Conservation (phyloP, 2,888 invertebrate genomes). For the Emmelina monodactyla region DNA sequence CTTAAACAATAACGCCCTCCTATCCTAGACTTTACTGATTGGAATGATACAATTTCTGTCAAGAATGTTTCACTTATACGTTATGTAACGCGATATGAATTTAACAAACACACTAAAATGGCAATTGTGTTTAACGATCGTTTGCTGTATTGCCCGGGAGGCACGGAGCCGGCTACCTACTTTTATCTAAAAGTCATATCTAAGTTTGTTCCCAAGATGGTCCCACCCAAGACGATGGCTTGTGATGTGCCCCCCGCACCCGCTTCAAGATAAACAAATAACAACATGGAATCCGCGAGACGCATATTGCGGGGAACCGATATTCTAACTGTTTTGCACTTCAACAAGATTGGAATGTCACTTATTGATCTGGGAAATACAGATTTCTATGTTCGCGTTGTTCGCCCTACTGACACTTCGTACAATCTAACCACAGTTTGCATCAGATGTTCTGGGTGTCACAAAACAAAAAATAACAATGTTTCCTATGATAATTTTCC, state of each 20-base stretch:
- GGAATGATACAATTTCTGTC: slow-evolving; percentile 61
- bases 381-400: too few relatives aligned
- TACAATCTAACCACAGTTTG: too few relatives aligned
- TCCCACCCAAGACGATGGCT: slow-evolving; percentile 67
- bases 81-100: too few relatives aligned
- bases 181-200: slow-evolving; percentile 54
- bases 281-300: background rate
- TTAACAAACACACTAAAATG: too few relatives aligned
- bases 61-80: slow-evolving; percentile 54
- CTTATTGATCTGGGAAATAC: slow-evolving; percentile 46
- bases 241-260: slow-evolving; percentile 42
- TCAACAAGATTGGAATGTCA: slow-evolving; percentile 66
- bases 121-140: slow-evolving; percentile 19
- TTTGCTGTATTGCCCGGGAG: slow-evolving; percentile 42
- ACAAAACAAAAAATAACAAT: slow-evolving; percentile 29
- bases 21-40: slow-evolving; percentile 61
- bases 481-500: slow-evolving; percentile 46
- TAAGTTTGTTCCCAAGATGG: slow-evolving; percentile 66
- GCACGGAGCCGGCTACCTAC: slow-evolving; percentile 40
- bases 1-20: slow-evolving; percentile 50
- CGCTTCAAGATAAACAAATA: slow-evolving; percentile 12
- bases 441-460: too few relatives aligned
- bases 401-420: too few relatives aligned
- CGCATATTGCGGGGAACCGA: too few relatives aligned
- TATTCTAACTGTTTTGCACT: slow-evolving; percentile 38